These are phyloP conservation scores for Mormyrus proboscirostris DNA, from an alignment of 2,797 vertebrate genomes.

Conservation along the genomic window DNA sequence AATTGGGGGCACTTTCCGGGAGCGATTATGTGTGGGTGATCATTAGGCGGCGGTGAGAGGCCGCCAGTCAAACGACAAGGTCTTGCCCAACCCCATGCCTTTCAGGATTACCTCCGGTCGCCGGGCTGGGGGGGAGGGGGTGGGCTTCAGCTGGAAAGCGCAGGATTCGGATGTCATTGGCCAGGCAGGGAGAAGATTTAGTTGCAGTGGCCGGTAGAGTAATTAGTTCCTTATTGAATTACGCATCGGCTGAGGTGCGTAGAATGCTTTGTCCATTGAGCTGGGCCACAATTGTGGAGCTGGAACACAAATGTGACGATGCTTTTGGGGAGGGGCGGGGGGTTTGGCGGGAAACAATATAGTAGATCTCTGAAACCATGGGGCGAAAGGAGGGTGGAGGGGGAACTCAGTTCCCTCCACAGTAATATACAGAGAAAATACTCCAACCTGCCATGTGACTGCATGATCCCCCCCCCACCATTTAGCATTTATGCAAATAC, in stretches of 20 bases:
- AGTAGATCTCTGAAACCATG: neutral
- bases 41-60: neutral
- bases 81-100: neutral
- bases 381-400: neutral
- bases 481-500: neutral
- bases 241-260: slow-evolving; percentile 61
- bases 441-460: neutral
- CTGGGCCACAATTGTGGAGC: slow-evolving; percentile 21
- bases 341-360: neutral
- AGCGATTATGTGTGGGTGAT: neutral
- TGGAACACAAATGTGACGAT: neutral
- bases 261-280: slow-evolving; percentile 44
- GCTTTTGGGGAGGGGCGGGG: neutral
- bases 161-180: slow-evolving; percentile 41
- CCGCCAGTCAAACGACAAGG: neutral
- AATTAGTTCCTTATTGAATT: slow-evolving; percentile 64
- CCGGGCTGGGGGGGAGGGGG: neutral
- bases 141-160: slow-evolving; percentile 20
- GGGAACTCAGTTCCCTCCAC: neutral
- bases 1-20: neutral
- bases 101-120: neutral
- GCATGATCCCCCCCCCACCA: neutral
- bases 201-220: slow-evolving; percentile 60
- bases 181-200: slow-evolving; percentile 51
- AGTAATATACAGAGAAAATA: neutral